Evolutionary conservation across 2,113 vertebrate genomes (phyloP).

Genomic region (Polypterus senegalus): DNA sequence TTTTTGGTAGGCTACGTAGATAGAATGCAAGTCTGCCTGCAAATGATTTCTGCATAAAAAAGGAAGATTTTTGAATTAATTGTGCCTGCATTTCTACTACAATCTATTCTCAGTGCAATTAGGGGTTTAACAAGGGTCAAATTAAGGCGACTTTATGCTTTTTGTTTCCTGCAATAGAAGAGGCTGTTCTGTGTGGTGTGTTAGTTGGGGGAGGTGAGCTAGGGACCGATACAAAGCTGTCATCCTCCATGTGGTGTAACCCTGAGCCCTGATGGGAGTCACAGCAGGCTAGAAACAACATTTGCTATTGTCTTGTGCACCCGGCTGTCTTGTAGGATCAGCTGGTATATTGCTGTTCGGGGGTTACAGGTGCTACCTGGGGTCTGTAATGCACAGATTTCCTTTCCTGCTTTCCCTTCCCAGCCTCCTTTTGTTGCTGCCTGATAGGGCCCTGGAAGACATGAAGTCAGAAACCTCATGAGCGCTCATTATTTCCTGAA

Average conservation of each 20-base stretch:
- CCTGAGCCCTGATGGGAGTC: constrained; percentile 43
- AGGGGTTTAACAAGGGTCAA: constrained; percentile 84
- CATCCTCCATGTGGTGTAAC: constrained; percentile 44
- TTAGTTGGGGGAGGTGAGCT: constrained; percentile 33
- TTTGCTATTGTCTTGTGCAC: constrained; percentile 53
- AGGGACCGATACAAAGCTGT: constrained; percentile 45
- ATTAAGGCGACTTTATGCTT: constrained; percentile 78
- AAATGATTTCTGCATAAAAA: constrained; percentile 44
- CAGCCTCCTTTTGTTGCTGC: constrained; percentile 41
- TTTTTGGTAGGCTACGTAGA: constrained; percentile 50
- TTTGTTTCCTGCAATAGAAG: constrained; percentile 63
- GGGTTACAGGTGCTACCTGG: constrained; percentile 61
- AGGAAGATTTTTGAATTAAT: constrained; percentile 55
- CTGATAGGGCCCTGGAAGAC: constrained; percentile 43
- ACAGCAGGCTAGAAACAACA: constrained; percentile 56
- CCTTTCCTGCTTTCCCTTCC: constrained; percentile 27
- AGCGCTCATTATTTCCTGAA: constrained; percentile 74
- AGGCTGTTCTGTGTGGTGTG: constrained; percentile 41
- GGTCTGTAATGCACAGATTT: constrained; percentile 29
- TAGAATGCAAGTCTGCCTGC: constrained; percentile 49
- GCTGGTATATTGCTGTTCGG: constrained; percentile 45
- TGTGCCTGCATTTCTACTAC: constrained; percentile 53
- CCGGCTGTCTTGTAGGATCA: constrained; percentile 43
- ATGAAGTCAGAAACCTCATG: constrained; percentile 50
- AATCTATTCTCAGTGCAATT: constrained; percentile 78